Conservation (phyloP, 1,140 invertebrate species). For the Ceratitis capitata region DNA sequence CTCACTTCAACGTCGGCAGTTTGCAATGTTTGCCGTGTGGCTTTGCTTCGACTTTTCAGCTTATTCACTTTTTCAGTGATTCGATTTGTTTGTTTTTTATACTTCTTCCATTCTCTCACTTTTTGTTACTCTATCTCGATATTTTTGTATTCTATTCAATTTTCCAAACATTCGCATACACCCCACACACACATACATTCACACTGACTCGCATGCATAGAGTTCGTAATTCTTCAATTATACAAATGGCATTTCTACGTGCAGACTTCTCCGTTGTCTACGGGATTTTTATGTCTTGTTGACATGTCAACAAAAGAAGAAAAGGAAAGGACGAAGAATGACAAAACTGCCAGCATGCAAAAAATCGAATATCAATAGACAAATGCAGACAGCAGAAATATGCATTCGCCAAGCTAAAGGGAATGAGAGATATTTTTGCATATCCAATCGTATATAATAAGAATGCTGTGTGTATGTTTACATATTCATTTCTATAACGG, state of each 20-base stretch:
- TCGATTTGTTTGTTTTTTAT: too few relatives aligned
- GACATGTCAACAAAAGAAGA: neutral
- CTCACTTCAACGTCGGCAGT: neutral
- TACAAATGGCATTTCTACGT: slow-evolving; percentile 48
- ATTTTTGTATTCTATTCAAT: neutral
- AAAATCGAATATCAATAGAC: neutral
- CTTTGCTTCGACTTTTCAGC: neutral
- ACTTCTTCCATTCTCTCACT: neutral
- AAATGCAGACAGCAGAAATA: neutral
- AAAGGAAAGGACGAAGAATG: neutral
- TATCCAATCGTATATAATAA: too few relatives aligned
- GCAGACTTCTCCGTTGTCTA: neutral
- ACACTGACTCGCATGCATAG: too few relatives aligned
- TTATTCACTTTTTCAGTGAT: neutral
- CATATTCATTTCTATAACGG: neutral
- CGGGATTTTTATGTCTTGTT: slow-evolving; percentile 5
- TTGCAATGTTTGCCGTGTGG: slow-evolving; percentile 10
- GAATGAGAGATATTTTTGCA: too few relatives aligned
- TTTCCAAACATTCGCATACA: too few relatives aligned
- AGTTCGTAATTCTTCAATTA: slow-evolving; percentile 63
- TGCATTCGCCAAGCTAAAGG: too few relatives aligned
- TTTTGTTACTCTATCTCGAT: neutral
- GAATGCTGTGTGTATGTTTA: neutral
- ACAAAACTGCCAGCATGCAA: neutral
- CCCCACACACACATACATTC: slow-evolving; percentile 46